phyloP scores from a whole-genome alignment of 2,113 vertebrate genomes.

The Oophaga pumilio region DNA sequence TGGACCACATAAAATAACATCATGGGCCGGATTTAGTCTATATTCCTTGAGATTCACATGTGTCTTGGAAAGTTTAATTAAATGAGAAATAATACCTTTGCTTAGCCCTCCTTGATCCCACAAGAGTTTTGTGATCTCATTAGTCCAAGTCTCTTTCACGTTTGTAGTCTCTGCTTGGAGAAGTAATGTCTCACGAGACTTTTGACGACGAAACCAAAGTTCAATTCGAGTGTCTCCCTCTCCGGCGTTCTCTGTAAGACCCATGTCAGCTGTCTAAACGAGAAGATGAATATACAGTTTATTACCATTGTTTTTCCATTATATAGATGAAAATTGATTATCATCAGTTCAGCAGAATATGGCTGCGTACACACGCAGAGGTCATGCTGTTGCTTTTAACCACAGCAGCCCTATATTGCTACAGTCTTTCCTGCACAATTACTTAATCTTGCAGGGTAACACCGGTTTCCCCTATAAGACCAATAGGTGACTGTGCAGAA shows the following conservation, averaged over 20 bases:
- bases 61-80: background rate
- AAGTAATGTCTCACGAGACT: conserved; percentile 79
- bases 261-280: conserved; percentile 84
- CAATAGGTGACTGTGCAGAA: too few species aligned
- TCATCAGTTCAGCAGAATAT: background rate
- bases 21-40: too few species aligned
- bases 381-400: too few species aligned
- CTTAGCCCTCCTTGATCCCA: conserved; percentile 89
- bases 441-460: too few species aligned
- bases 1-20: too few species aligned
- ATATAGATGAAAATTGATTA: background rate
- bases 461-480: too few species aligned
- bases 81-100: conserved; percentile 71
- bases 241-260: conserved; percentile 86
- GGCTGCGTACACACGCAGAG: too few species aligned
- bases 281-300: background rate
- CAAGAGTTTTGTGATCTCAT: conserved; percentile 83
- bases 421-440: too few species aligned
- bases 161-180: conserved; percentile 77
- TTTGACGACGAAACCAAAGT: conserved; percentile 83
- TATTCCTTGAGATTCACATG: too few species aligned
- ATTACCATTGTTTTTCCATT: background rate
- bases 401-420: too few species aligned
- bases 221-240: conserved; percentile 82
- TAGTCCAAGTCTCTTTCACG: conserved; percentile 79